A percentile compares a stretch with the other conserved stretches of the same genome.
These are phyloP conservation scores for Girardinichthys multiradiatus DNA, from an alignment of 2,113 vertebrate species.

Conservation along the genomic window DNA sequence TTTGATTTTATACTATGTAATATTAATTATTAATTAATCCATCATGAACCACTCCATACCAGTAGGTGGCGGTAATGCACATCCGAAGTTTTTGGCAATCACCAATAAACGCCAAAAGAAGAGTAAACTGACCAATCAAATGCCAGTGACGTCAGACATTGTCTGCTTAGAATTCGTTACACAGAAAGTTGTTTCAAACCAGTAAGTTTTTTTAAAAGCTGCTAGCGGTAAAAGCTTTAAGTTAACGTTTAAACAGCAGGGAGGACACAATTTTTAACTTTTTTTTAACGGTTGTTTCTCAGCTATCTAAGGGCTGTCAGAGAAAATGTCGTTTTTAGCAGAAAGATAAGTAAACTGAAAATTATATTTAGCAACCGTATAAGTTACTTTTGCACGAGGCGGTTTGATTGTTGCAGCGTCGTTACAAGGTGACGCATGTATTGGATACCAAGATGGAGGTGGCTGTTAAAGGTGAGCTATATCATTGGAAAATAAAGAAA, in stretches of 20 bases:
- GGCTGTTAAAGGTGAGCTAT: conserved; percentile 53
- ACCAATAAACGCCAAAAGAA: no score
- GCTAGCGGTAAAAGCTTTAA: background rate
- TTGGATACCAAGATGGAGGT: conserved; percentile 52
- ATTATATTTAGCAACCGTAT: no score
- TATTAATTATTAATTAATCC: no score
- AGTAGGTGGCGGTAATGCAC: background rate
- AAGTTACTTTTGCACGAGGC: background rate
- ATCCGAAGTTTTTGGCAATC: no score
- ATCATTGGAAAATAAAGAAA: background rate
- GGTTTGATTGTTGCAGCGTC: background rate
- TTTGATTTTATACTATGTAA: no score
- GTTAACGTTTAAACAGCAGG: background rate
- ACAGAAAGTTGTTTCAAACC: background rate
- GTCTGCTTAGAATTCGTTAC: background rate
- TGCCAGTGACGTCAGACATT: background rate
- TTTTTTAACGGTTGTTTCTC: background rate
- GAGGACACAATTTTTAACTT: background rate
- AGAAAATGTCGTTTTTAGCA: background rate
- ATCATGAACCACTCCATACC: no score
- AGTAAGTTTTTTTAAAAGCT: background rate
- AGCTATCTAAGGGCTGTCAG: background rate
- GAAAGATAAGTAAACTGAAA: background rate
- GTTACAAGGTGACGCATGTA: background rate
- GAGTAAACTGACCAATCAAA: conserved; percentile 26